These are phyloP conservation scores for Silvanus unidentatus DNA, from an alignment of 2,888 invertebrate genomes.

Conservation along the genomic window DNA sequence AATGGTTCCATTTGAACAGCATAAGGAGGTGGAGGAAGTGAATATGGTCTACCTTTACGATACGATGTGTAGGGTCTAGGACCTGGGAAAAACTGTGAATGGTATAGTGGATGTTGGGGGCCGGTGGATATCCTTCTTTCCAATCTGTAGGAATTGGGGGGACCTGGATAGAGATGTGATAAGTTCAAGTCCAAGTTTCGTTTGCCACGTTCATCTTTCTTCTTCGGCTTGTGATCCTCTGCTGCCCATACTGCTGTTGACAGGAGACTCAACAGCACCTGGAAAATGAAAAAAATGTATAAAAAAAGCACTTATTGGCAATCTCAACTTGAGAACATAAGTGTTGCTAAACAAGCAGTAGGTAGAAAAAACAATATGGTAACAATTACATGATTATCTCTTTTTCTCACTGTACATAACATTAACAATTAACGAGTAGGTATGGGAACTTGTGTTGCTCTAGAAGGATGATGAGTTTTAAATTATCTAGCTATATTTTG, in stretches of 20 bases:
- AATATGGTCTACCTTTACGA: slow-evolving; percentile 41
- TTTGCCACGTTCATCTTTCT: slow-evolving; percentile 51
- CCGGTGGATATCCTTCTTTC: slow-evolving; percentile 53
- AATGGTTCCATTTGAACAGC: slow-evolving; percentile 78
- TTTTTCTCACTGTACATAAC: no score
- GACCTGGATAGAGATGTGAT: slow-evolving; percentile 54
- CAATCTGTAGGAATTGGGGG: slow-evolving; percentile 50
- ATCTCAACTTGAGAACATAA: no score
- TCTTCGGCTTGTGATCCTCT: slow-evolving; percentile 38
- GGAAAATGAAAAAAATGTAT: slow-evolving; percentile 41
- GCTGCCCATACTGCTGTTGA: slow-evolving; percentile 51
- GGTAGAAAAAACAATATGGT: no score
- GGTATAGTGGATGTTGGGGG: slow-evolving; percentile 34
- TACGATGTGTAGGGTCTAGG: slow-evolving; percentile 33
- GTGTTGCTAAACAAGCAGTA: no score
- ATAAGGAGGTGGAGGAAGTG: slow-evolving; percentile 59
- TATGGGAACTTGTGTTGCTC: no score
- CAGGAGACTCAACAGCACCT: slow-evolving; percentile 53
- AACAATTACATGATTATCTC: no score
- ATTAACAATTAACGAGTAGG: no score
- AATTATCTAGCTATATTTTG: no score
- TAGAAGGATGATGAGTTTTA: no score
- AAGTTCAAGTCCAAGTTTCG: slow-evolving; percentile 56
- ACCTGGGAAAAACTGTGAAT: slow-evolving; percentile 37
- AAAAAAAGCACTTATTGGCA: no score